Evolutionary conservation across 2,113 vertebrate genomes (phyloP).

Genomic region (Daboia siamensis): DNA sequence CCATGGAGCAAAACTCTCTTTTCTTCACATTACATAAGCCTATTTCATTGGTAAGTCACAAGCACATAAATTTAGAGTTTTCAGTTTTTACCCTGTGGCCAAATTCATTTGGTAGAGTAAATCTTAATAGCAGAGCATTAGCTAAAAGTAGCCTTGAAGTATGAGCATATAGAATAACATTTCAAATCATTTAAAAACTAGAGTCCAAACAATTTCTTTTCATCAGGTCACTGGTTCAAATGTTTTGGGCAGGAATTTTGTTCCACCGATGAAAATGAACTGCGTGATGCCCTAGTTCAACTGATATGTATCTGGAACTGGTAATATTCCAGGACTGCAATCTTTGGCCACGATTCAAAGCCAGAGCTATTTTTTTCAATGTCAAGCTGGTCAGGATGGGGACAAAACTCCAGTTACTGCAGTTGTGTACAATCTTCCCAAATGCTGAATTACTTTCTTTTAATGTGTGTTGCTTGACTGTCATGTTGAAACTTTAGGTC

Average conservation of each 20-base stretch:
- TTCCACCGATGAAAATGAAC: slow-evolving; percentile 12
- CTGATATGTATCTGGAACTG: background rate
- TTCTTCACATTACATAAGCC: background rate
- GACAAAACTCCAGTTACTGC: slow-evolving; percentile 21
- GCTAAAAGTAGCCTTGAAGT: background rate
- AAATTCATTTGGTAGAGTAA: background rate
- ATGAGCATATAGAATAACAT: background rate
- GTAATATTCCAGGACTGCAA: slow-evolving; percentile 1
- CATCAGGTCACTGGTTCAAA: background rate
- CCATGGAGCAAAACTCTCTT: background rate
- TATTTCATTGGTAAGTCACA: background rate
- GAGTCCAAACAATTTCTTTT: background rate
- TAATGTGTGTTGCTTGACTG: rapidly evolving
- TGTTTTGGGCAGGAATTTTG: slow-evolving; percentile 9
- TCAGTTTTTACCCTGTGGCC: background rate
- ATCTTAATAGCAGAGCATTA: background rate
- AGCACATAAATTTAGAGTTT: background rate
- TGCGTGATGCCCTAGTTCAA: background rate
- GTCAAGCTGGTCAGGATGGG: background rate
- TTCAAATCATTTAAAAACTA: slow-evolving; percentile 3
- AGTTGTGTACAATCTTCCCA: background rate
- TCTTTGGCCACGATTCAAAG: slow-evolving; percentile 19
- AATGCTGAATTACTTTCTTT: background rate
- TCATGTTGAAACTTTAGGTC: background rate
- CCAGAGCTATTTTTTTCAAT: slow-evolving; percentile 19